Base-by-base conservation (phyloP, 92 coral and sea anemone genomes). In the Chrysogorgia sp. region DNA sequence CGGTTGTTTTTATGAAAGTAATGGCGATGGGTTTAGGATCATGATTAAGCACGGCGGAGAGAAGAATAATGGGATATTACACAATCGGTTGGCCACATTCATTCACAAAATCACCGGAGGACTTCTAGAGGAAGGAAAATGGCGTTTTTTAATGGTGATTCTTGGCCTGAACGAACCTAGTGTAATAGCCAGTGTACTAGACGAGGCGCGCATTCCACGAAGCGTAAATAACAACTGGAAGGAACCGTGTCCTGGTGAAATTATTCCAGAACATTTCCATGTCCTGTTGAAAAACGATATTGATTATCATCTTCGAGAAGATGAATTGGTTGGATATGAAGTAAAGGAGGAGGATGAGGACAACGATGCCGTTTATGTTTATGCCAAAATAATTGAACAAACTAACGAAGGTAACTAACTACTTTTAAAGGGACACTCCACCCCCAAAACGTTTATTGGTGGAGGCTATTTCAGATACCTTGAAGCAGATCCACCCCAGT, bases 321-420 rank as follows among this genome's bases (percentile, higher is more conserved):
- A 65, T 72, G 79, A 72, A 52, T 24, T 26, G 52, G 79, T 72
- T 56, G 79, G 48, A n/a, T 72, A 72, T 20, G 79, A 72, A 35
- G 50, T 62, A 7, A 31, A 60, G 22, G 79, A 53, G 25, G 53
- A 61, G 31, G 64, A 71, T 49, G 35, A 58, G 15, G 71, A 40
- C 25, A 37, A 58, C 50, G 79, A 56, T 34, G 33, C 63, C 1
- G 67, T 79, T 15, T 75, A 53, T 41, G 37, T 96, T 13, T 87
- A 84, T n/a, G 90, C 89, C 43, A 92, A 90, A 60, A 90, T 89
- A 5, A 86, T 88, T 33, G 82, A 87, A 33, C 89, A 93, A 53
- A 53, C 79, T 25, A n/a, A 41, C 19, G 32, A 55, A 55, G 79
- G 79, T 72, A 55, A 45, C n/a, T n/a, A n/a, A n/a, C n/a, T n/a